Evolutionary conservation across 2,113 vertebrate species (phyloP).

Genomic region (Vimba vimba): DNA sequence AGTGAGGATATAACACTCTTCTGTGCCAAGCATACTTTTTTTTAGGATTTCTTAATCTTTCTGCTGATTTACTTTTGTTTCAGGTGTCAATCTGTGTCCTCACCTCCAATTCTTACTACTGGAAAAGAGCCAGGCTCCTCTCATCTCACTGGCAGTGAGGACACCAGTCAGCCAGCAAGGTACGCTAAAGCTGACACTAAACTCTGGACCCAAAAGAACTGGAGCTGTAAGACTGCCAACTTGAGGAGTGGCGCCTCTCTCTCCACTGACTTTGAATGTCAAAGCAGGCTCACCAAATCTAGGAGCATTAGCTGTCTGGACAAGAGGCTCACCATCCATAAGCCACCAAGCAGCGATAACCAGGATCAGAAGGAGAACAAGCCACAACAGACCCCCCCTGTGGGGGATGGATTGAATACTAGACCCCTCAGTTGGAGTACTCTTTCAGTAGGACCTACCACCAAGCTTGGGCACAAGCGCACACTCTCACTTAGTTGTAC

Average conservation of each 20-base stretch:
- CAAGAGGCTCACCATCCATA: slow-evolving; percentile 84
- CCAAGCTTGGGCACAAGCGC: slow-evolving; percentile 75
- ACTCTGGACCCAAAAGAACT: slow-evolving; percentile 77
- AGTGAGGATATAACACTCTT: background rate
- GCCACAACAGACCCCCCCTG: slow-evolving; percentile 62
- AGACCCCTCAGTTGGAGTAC: slow-evolving; percentile 80
- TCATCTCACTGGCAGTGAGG: slow-evolving; percentile 84
- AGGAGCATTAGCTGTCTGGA: slow-evolving; percentile 87
- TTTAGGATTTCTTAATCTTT: slow-evolving; percentile 41
- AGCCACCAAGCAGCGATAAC: slow-evolving; percentile 66
- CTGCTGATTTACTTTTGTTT: slow-evolving; percentile 64
- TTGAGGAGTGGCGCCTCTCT: slow-evolving; percentile 73
- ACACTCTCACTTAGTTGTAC: slow-evolving; percentile 79
- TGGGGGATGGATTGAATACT: slow-evolving; percentile 76
- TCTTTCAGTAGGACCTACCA: slow-evolving; percentile 78
- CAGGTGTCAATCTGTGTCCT: slow-evolving; percentile 92
- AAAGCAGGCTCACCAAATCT: slow-evolving; percentile 79
- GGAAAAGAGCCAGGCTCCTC: slow-evolving; percentile 79
- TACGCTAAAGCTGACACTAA: slow-evolving; percentile 79
- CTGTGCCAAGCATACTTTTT: background rate
- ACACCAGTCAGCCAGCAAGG: slow-evolving; percentile 73
- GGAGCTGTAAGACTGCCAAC: slow-evolving; percentile 72
- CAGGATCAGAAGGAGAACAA: slow-evolving; percentile 74
- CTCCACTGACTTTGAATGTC: slow-evolving; percentile 71
- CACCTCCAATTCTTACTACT: slow-evolving; percentile 81